Conservation (phyloP, 2,797 vertebrate genomes). For the Acipenser oxyrinchus region DNA sequence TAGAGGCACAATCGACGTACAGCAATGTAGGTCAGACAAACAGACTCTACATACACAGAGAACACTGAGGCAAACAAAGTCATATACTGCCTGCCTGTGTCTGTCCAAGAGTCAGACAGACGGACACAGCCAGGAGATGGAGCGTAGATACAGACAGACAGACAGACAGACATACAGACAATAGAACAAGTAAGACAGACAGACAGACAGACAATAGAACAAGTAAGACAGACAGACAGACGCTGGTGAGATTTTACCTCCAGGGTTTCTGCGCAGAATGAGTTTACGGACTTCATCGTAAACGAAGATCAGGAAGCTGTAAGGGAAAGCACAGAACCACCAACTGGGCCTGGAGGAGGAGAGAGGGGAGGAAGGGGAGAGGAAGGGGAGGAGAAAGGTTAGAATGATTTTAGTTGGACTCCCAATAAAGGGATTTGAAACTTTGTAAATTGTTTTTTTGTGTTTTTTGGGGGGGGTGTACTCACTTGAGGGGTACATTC, state of each 20-base stretch:
- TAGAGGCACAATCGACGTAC: too few species aligned
- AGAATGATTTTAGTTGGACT: slow-evolving; percentile 34
- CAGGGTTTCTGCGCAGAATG: slow-evolving; percentile 80
- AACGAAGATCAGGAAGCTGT: slow-evolving; percentile 93
- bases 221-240: neutral
- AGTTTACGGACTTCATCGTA: slow-evolving; percentile 91
- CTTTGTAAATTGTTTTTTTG: neutral
- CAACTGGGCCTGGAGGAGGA: slow-evolving; percentile 75
- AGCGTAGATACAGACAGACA: too few species aligned
- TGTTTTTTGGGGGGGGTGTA: neutral
- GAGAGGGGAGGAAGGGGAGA: neutral
- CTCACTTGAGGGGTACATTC: slow-evolving; percentile 75
- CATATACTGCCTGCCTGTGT: too few species aligned
- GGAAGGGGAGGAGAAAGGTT: neutral
- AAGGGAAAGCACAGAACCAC: slow-evolving; percentile 94
- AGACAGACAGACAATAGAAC: neutral
- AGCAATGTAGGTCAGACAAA: too few species aligned
- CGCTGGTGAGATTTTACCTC: slow-evolving; percentile 51
- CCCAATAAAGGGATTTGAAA: neutral
- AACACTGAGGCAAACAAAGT: too few species aligned
- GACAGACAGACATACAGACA: too few species aligned
- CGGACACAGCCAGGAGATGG: too few species aligned
- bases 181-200: neutral
- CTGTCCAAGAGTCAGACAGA: too few species aligned
- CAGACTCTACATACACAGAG: too few species aligned